Evolutionary conservation across 2,113 vertebrate genomes (phyloP).

Genomic region (Xerus inauris): DNA sequence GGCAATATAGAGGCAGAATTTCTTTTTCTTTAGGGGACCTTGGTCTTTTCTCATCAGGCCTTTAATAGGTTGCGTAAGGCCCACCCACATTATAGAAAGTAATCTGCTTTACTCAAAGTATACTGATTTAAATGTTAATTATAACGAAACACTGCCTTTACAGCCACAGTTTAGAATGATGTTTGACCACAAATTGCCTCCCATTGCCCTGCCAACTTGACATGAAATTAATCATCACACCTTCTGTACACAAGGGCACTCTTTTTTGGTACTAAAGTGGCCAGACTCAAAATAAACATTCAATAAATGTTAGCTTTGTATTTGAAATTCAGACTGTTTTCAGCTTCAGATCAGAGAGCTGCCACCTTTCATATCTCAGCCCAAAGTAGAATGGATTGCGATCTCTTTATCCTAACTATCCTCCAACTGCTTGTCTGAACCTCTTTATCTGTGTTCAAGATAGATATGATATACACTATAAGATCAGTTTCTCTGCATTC

Average conservation of each 20-base stretch:
- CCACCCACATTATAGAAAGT: background rate
- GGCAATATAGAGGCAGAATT: background rate
- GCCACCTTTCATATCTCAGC: background rate
- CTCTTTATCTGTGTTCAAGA: background rate
- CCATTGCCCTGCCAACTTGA: background rate
- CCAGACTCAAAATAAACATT: background rate
- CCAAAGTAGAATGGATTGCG: slow-evolving; percentile 6
- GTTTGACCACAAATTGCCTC: background rate
- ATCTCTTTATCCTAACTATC: background rate
- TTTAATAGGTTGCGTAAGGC: background rate
- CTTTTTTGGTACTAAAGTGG: background rate
- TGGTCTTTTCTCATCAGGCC: background rate
- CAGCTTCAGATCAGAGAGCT: background rate
- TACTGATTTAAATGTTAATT: background rate
- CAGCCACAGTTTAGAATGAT: background rate
- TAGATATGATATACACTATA: background rate
- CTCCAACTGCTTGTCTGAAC: background rate
- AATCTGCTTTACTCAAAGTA: background rate
- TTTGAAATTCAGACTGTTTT: background rate
- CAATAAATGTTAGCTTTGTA: background rate
- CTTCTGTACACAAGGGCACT: background rate
- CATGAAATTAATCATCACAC: background rate
- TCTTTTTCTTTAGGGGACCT: background rate
- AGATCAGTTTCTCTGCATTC: background rate
- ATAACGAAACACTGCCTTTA: background rate